Evolutionary conservation across 2,113 vertebrate genomes (phyloP), one percentile per base, ranked within the genome.

Genomic region (Agelaius tricolor): DNA sequence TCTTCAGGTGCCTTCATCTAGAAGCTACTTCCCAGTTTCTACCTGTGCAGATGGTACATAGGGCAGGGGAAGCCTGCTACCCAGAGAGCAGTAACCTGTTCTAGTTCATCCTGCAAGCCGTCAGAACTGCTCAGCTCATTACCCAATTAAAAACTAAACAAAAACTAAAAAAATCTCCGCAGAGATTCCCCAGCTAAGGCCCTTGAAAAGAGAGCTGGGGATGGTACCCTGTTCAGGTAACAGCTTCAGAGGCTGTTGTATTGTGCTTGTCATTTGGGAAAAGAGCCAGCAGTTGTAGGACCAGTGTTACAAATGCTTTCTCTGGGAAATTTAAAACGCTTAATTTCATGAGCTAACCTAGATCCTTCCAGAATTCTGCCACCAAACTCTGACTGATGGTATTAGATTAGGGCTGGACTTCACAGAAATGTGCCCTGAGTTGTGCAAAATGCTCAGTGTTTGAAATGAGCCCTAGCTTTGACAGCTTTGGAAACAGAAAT

Each of bases 211-310:
- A 98, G 95, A 97, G 97, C 97, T 96, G 86, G 92, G 92, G 94
- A 94, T 78, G 97, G 97, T 95, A 97, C 96, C 97, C 95, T 97
- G 97, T 98, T 97, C 97, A 98, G 97, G 97, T 97, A 98, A 98
- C 98, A 98, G 98, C 97, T 96, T 96, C 91, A 93, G 88, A 98
- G 96, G 98, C 98, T 98, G 97, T 94, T 95, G 91, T 96, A 97
- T 98, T 98, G 98, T 98, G 98, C 98, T 98, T 98, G 96, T 98
- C 96, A 68, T 96, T 97, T 96, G 97, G 97, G 97, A 94, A 96
- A 97, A 96, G 97, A 97, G 94, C 93, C 57, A 92, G 97, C 96
- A 96, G 96, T 84, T 96, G 62, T 31, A 61, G 28, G 72, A 14
- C 55, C 91, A 81, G 80, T 92, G 87, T 94, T 88, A 88, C 66